Base-by-base conservation (phyloP, 2,797 vertebrate species). In the Sebastes itinus region DNA sequence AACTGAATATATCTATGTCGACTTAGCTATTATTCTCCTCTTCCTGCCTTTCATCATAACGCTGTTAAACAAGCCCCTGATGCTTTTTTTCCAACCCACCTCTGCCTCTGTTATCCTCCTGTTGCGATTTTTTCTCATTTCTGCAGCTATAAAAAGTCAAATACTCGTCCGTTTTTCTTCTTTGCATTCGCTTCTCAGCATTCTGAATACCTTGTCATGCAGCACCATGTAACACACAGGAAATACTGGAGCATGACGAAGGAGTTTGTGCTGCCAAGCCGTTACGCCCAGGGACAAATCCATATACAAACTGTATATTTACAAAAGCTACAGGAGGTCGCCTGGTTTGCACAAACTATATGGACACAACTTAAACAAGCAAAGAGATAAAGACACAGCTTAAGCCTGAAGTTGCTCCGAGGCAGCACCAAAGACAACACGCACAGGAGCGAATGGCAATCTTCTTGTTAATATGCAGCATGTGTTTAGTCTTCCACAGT, bases 381-480 rank as follows among this genome's bases (percentile, higher is more conserved):
- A 67, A 52, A 62, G 0, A 67, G 8, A 75, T 23, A 22, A 54
- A 38, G 58, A 16, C 11, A 18, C 35, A 68, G 2, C 16, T 20
- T 25, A 42, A 64, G 42, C 20, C 22, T 33, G 20, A 55, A 32
- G n/a, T 25, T 77, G 22, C 54, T 72, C 16, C 32, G 23, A 60
- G 49, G 20, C 22, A 58, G 16, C 10, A 20, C 11, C 28, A 49
- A 4, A 46, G 18, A 56, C 66, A 49, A 30, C 33, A 35, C 22
- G 35, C 25, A 73, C 52, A 35, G n/a, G 20, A 69, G 46, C 9
- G 63, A 56, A 73, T 56, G 1, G 62, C 63, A 61, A 79, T 30
- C 76, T 27, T 58, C 64, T 77, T 38, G 54, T 83, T 79, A 68
- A 81, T 54, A 82, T 83, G 60, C 61, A 74, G 55, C 10, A 6